These are phyloP conservation scores for Palaemon carinicauda DNA, from an alignment of 1,140 invertebrate species.

Conservation along the genomic window DNA sequence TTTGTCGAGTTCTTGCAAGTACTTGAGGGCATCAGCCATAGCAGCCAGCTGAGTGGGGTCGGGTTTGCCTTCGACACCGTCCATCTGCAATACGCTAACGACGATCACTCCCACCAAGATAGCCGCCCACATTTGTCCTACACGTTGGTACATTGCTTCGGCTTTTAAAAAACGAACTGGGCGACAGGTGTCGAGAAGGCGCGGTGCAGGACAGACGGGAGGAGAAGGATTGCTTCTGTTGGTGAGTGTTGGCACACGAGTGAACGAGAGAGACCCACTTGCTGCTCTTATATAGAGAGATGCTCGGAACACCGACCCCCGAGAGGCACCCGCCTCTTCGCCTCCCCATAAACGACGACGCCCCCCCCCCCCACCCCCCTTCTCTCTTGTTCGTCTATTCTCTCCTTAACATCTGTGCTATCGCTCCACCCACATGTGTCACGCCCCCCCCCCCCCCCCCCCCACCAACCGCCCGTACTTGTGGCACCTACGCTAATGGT, in stretches of 20 bases:
- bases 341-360: too few relatives aligned
- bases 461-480: neutral
- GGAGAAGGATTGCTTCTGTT: too few relatives aligned
- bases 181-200: neutral
- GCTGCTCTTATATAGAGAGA: neutral
- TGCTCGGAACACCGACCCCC: neutral
- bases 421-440: neutral
- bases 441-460: neutral
- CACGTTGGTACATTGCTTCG: neutral
- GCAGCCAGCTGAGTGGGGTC: constrained; percentile 60
- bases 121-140: constrained; percentile 29
- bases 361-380: neutral
- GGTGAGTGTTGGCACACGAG: neutral
- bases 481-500: too few relatives aligned
- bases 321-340: neutral
- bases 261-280: neutral
- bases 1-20: constrained; percentile 70
- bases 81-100: neutral
- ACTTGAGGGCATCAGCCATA: constrained; percentile 70
- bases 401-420: neutral
- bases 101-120: constrained; percentile 35
- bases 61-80: constrained; percentile 50
- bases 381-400: neutral
- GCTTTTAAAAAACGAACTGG: neutral
- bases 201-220: neutral